Base-by-base conservation (phyloP, 2,888 invertebrate species). In the Tromatobia lineatoria region DNA sequence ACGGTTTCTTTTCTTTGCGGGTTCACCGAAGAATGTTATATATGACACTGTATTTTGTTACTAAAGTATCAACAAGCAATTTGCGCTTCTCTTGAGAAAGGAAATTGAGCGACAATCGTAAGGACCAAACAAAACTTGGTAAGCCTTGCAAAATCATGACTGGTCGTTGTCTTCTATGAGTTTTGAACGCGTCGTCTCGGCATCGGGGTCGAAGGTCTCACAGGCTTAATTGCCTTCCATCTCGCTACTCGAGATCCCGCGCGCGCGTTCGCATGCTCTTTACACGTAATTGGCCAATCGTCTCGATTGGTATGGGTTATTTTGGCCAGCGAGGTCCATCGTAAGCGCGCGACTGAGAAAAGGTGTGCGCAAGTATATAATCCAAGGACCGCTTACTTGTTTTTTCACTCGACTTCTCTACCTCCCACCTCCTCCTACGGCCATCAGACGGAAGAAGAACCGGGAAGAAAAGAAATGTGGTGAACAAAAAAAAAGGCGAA, bases 201-300 rank as follows among this genome's bases (percentile, higher is more conserved):
- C 74, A 75, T 64, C 57, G 54, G 54, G 86, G 84, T 84, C 84
- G 73, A 82, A 86, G 86, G 86, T 86, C 83, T 77, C 20, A n/a
- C 59, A 34, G 76, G 84, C 86, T 84, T 86, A 86, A 86, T 86
- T 86, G 86, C 84, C 82, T 78, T 86, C 76, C 86, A 86, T 84
- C 81, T 82, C 61, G 79, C 85, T 82, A 85, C 79, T 74, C 79
- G 74, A 64, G 61, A 71, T 20, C n/a, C 77, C 52, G 57, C 76
- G 20, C 80, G 54, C 76, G 73, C 71, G 81, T 71, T 52, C 79
- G 67, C 80, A 66, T 74, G 77, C 85, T 86, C 86, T 86, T 86
- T 83, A 85, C 81, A 82, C 86, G 85, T 86, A 86, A 86, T 86
- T 86, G 86, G 86, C 86, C 86, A 86, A 86, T 86, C 86, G 85